phyloP scores from a whole-genome alignment of 2,888 invertebrate species.

The Tipula vernalis region DNA sequence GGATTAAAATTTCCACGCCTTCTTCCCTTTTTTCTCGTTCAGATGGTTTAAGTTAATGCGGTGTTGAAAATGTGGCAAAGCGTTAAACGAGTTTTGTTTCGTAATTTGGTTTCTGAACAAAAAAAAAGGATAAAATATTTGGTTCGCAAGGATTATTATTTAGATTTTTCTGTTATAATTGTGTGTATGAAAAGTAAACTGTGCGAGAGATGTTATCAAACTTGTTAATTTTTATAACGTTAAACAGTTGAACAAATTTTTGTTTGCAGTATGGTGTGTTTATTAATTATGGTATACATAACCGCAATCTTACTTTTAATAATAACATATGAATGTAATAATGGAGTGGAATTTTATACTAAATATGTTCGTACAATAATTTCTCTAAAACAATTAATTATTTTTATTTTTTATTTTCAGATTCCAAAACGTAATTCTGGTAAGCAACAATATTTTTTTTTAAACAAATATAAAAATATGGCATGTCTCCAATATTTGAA shows the following conservation, averaged over 20 bases:
- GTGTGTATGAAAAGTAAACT: neutral
- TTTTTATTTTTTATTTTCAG: too few relatives aligned
- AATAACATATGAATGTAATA: neutral
- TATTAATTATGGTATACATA: neutral
- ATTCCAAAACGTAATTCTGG: too few relatives aligned
- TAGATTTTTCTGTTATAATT: neutral
- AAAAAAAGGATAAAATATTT: neutral
- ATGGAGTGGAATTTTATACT: too few relatives aligned
- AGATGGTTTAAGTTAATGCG: neutral
- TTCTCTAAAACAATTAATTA: too few relatives aligned
- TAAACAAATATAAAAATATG: too few relatives aligned
- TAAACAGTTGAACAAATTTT: neutral
- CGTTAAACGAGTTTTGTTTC: neutral
- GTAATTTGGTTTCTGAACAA: neutral
- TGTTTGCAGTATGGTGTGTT: neutral
- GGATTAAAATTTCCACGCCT: neutral
- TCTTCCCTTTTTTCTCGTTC: neutral
- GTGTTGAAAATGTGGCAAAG: neutral
- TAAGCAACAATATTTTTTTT: too few relatives aligned
- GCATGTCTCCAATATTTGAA: too few relatives aligned
- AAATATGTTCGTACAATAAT: too few relatives aligned
- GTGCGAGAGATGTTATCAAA: neutral
- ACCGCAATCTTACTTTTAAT: neutral
- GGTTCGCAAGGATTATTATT: neutral
- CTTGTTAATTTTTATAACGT: neutral